These are phyloP conservation scores for Sebastes steindachneri DNA, from an alignment of 2,797 vertebrate genomes.

Conservation along the genomic window DNA sequence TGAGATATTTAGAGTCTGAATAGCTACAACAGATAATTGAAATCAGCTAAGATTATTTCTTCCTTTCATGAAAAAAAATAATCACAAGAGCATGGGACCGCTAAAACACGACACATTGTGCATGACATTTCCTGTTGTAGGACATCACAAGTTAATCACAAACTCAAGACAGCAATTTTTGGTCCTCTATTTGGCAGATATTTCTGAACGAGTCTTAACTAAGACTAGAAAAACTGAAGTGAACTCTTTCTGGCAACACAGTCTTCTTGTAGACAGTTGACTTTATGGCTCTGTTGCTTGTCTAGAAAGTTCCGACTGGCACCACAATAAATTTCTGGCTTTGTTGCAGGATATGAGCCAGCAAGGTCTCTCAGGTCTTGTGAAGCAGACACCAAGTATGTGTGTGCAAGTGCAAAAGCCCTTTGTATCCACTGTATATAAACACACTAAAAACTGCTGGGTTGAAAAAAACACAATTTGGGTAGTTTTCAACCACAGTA, in stretches of 20 bases:
- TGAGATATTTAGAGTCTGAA: neutral
- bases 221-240: neutral
- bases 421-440: neutral
- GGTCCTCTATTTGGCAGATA: no score
- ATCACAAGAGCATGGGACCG: neutral
- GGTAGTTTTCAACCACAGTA: no score
- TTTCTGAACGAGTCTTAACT: no score
- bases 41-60: neutral
- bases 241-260: neutral
- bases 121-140: neutral
- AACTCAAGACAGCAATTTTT: no score
- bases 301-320: neutral
- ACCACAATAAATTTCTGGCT: neutral
- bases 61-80: neutral
- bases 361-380: neutral
- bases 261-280: neutral
- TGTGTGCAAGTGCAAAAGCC: neutral
- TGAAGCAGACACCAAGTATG: neutral
- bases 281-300: neutral
- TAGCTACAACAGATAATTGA: neutral
- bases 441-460: neutral
- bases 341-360: slow-evolving; percentile 4
- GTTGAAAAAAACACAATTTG: no score
- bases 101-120: neutral
- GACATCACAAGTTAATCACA: no score